These are phyloP conservation scores for Fregata magnificens DNA, from an alignment of 2,113 vertebrate genomes.

Conservation along the genomic window DNA sequence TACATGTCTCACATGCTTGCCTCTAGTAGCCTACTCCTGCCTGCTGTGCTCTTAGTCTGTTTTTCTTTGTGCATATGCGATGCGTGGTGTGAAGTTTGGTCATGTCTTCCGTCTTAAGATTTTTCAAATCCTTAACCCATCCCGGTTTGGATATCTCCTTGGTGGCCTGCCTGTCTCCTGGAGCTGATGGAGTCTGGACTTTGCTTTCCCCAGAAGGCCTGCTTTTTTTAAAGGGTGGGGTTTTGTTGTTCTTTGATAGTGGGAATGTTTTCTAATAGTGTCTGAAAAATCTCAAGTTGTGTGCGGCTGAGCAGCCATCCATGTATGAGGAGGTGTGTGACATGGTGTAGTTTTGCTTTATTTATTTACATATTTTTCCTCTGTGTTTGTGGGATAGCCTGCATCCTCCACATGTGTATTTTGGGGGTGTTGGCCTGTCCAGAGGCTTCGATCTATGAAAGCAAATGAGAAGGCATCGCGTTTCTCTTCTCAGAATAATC, in stretches of 20 bases:
- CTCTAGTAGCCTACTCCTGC: background rate
- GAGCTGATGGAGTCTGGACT: background rate
- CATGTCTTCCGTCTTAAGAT: background rate
- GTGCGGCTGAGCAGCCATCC: background rate
- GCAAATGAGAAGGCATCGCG: slow-evolving; percentile 21
- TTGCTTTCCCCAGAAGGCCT: background rate
- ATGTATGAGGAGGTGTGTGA: background rate
- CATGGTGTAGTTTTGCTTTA: background rate
- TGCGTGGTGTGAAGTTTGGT: background rate
- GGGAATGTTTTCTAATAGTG: background rate
- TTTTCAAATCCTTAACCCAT: background rate
- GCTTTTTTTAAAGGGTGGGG: background rate
- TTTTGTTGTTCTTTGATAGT: slow-evolving; percentile 32
- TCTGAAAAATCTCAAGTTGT: background rate
- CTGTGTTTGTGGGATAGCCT: slow-evolving; percentile 1
- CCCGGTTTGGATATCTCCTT: background rate
- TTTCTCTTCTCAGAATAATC: slow-evolving; percentile 51
- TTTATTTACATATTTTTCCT: slow-evolving; percentile 52
- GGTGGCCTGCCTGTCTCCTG: background rate
- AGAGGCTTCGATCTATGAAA: slow-evolving; percentile 18
- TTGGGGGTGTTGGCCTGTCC: slow-evolving; percentile 28
- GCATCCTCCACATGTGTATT: background rate
- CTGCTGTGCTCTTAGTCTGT: background rate
- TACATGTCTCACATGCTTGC: background rate
- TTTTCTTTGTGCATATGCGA: background rate